Evolutionary conservation across 2,113 vertebrate species (phyloP), one percentile per base, ranked within the genome.

Genomic region (Serinus canaria): DNA sequence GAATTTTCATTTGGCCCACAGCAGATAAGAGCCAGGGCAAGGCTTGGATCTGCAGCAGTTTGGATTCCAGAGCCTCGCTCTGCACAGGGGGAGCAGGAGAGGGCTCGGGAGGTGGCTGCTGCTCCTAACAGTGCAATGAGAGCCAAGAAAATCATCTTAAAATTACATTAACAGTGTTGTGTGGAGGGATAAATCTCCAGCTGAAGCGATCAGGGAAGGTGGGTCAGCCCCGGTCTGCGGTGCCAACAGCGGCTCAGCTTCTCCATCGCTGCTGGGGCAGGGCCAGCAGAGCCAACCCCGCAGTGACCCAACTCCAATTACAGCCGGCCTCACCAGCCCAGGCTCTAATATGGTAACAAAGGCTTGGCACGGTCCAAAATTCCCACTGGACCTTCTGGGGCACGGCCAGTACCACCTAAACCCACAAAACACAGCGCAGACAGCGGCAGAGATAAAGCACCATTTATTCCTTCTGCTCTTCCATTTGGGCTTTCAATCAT

Each of bases 1-100:
- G 92, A 93, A 78, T 96, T 96, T 96, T 88, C 85, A 53, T 97
- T 95, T 94, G 95, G 76, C 85, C 85, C 83, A 28, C 73, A 90
- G 60, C 73, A 94, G 94, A 96, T 90, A 93, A 88, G 83, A 81
- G 76, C 60, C 59, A 47, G 33, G 90, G 85, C 72, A 88, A 44
- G 11, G 15, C 73, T 87, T 25, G 92, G 72, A 75, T 92, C 60
- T 28, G 64, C 18, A 50, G 83, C 68, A 78, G 28, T 75, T 89
- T 7, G 76, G 90, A 96, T 96, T 95, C 93, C 95, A 93, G 85
- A 93, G 90, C 76, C 8, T 6, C 28, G 46, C 5, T 1, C 73
- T 16, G 74, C 47, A 6, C 82, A 58, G 90, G 67, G 53, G 79
- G 63, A 72, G 75, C n/a, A 47, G 58, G n/a, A 88, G n/a, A 75